Evolutionary conservation across 1,140 invertebrate species (phyloP).

Genomic region (Planococcus citri): DNA sequence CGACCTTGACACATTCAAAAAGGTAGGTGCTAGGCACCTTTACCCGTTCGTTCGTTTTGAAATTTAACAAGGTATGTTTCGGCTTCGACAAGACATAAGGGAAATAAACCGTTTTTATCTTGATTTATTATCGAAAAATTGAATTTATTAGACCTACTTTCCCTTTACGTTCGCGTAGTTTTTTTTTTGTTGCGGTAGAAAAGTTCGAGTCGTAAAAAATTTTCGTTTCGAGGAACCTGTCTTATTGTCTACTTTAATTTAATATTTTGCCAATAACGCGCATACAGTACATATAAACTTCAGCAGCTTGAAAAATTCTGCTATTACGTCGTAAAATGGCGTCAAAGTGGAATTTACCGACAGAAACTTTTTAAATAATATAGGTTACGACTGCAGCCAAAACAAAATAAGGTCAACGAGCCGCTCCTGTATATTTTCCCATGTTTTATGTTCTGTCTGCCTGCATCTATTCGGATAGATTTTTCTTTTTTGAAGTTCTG

Average conservation of each 20-base stretch:
- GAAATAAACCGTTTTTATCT: neutral
- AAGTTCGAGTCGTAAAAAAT: too few relatives aligned
- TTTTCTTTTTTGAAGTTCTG: neutral
- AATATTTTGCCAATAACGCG: too few relatives aligned
- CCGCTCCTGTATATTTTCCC: neutral
- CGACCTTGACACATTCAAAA: neutral
- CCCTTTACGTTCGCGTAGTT: too few relatives aligned
- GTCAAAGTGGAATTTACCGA: neutral
- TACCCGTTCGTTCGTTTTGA: neutral
- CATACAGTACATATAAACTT: too few relatives aligned
- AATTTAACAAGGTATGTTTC: neutral
- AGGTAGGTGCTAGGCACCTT: too few relatives aligned
- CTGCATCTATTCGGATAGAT: neutral
- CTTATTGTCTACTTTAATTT: too few relatives aligned
- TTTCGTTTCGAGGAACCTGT: too few relatives aligned
- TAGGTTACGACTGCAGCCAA: neutral
- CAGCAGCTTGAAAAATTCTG: too few relatives aligned
- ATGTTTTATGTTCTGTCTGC: neutral
- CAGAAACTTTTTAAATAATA: neutral
- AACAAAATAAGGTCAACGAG: conserved; percentile 3
- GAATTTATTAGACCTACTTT: neutral
- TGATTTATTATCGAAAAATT: neutral
- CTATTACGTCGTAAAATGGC: neutral
- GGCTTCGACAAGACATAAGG: neutral
- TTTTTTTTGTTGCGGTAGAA: too few relatives aligned